These are phyloP conservation scores for Oxyruncus cristatus DNA, from an alignment of 2,113 vertebrate genomes.

Conservation along the genomic window DNA sequence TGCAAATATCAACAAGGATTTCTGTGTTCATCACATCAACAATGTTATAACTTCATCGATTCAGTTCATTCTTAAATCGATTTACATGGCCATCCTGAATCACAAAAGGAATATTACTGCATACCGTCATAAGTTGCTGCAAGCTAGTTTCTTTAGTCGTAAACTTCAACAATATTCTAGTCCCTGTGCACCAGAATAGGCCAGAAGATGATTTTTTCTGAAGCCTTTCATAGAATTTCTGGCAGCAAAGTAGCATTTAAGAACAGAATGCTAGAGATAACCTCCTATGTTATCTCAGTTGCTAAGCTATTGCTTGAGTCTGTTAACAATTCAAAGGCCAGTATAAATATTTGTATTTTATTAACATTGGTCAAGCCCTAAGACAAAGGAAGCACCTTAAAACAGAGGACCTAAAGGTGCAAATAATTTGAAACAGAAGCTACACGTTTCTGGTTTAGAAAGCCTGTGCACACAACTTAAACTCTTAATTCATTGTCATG, in stretches of 20 bases:
- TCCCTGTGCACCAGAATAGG: neutral
- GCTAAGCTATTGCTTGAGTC: constrained; percentile 1
- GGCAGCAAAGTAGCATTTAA: neutral
- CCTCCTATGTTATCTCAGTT: neutral
- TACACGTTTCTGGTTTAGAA: neutral
- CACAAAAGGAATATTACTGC: neutral
- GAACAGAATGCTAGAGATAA: neutral
- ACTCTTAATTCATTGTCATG: neutral
- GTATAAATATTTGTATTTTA: constrained; percentile 1
- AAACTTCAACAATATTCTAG: neutral
- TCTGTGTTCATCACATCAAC: neutral
- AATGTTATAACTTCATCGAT: neutral
- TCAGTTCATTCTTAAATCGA: neutral
- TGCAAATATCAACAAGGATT: neutral
- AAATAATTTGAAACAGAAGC: neutral
- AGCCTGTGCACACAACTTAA: neutral
- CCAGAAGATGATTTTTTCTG: neutral
- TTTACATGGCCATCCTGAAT: neutral
- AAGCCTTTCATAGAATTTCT: neutral
- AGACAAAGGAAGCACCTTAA: neutral
- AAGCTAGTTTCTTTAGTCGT: neutral
- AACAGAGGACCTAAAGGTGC: neutral
- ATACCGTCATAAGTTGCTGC: neutral
- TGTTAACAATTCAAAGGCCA: neutral
- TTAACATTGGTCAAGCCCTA: neutral